Percentiles rank a stretch among this genome's conserved stretches.
Conservation (phyloP, 2,113 vertebrate genomes). For the Pseudorhombus dupliciocellatus region DNA sequence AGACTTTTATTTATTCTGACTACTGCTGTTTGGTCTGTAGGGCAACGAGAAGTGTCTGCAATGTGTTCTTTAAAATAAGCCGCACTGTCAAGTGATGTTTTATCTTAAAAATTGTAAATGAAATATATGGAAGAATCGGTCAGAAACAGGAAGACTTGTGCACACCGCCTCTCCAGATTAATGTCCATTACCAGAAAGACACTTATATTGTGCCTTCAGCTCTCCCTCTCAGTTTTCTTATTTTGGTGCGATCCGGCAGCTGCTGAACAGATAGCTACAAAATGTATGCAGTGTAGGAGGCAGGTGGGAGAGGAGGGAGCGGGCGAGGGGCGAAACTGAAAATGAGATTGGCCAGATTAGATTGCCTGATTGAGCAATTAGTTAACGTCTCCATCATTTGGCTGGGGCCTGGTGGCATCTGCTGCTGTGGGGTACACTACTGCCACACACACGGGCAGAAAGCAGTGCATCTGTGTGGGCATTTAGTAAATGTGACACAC, state of each 20-base stretch:
- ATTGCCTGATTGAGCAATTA: conserved; percentile 80
- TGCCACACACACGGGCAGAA: conserved; percentile 17
- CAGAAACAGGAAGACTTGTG: no score
- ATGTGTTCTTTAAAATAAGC: conserved; percentile 30
- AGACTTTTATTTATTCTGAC: neutral
- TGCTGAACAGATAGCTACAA: conserved; percentile 60
- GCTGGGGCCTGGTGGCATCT: conserved; percentile 66
- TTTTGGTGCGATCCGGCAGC: conserved; percentile 53
- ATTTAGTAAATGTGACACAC: neutral
- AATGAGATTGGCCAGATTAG: conserved; percentile 76
- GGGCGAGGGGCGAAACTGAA: conserved; percentile 52
- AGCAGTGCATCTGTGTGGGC: conserved; percentile 2
- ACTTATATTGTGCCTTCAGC: neutral
- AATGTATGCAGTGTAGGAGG: conserved; percentile 22
- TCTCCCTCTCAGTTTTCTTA: neutral
- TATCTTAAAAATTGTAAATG: no score
- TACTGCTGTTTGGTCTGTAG: conserved; percentile 1
- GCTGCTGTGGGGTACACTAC: conserved; percentile 55
- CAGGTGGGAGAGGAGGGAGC: neutral
- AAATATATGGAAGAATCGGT: no score
- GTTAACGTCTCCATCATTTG: conserved; percentile 72
- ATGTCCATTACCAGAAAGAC: neutral
- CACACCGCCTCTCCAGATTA: no score
- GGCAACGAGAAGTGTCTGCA: neutral
- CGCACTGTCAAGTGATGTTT: conserved; percentile 20